Evolutionary conservation across 2,888 invertebrate species (phyloP).

Genomic region (Drosophila leonis): DNA sequence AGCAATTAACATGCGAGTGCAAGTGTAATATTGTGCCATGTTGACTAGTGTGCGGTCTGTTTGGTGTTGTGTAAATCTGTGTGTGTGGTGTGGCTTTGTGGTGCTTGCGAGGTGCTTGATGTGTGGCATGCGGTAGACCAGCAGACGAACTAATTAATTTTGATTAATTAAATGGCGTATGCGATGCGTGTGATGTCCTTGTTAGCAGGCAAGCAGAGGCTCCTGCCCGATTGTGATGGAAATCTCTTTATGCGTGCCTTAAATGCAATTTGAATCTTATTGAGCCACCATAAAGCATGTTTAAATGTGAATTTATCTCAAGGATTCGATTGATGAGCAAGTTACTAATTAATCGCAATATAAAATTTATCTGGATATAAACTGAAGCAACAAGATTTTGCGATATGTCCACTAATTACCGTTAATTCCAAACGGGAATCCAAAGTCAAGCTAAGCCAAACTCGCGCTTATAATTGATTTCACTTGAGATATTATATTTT

Average conservation of each 20-base stretch:
- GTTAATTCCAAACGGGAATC: neutral
- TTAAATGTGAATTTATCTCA: neutral
- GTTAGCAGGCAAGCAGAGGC: conserved; percentile 3
- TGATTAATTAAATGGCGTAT: conserved; percentile 59
- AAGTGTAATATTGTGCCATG: conserved; percentile 33
- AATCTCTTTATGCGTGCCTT: conserved; percentile 14
- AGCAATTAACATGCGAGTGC: conserved; percentile 33
- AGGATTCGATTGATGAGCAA: conserved; percentile 31
- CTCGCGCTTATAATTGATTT: too few species aligned
- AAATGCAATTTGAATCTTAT: conserved; percentile 55
- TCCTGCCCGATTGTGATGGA: neutral
- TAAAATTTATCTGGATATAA: conserved; percentile 51
- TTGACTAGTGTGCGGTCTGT: conserved; percentile 28
- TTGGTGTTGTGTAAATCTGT: conserved; percentile 12
- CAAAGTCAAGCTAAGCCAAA: too few species aligned
- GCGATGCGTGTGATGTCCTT: conserved; percentile 10
- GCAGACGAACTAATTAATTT: conserved; percentile 47
- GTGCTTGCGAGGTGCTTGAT: conserved; percentile 9
- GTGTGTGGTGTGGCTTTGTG: neutral
- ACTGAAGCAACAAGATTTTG: conserved; percentile 17
- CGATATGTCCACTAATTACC: conserved; percentile 27
- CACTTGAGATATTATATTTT: neutral
- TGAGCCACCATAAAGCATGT: conserved; percentile 22
- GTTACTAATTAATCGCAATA: conserved; percentile 63
- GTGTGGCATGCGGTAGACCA: conserved; percentile 13